phyloP scores from a whole-genome alignment of 2,797 vertebrate species.

The Muscicapa comitata region DNA sequence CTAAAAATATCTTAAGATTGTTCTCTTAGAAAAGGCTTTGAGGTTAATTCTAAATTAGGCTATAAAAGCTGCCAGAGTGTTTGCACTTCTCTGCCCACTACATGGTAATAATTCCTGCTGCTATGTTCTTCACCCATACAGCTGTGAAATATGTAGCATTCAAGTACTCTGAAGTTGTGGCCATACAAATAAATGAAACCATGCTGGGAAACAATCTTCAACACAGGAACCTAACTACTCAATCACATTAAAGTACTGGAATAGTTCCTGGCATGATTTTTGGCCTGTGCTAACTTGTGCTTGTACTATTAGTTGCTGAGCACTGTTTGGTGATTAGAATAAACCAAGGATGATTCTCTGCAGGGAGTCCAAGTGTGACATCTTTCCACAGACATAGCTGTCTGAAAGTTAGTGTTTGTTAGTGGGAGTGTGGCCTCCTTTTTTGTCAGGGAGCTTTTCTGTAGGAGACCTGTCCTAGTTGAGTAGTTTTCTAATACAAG shows the following conservation, averaged over 20 bases:
- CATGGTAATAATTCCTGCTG: neutral
- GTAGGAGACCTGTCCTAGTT: neutral
- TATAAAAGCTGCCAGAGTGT: neutral
- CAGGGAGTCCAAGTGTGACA: neutral
- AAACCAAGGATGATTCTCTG: neutral
- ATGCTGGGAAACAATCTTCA: neutral
- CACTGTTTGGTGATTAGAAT: neutral
- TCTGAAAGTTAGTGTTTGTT: neutral
- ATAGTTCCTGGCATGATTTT: neutral
- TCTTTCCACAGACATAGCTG: neutral
- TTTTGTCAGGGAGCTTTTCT: neutral
- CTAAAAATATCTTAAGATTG: conserved; percentile 47
- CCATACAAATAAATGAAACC: neutral
- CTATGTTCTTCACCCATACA: neutral
- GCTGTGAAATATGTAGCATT: neutral
- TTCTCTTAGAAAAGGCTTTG: conserved; percentile 3
- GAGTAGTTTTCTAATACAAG: neutral
- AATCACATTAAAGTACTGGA: neutral
- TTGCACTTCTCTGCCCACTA: neutral
- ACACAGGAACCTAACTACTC: neutral
- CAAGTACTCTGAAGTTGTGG: neutral
- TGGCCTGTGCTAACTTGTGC: neutral
- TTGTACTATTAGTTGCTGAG: neutral
- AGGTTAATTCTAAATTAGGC: conserved; percentile 50
- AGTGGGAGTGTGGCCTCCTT: neutral